Percentiles rank a stretch among this genome's conserved stretches.
These are phyloP conservation scores for Lerema accius DNA, from an alignment of 1,140 invertebrate genomes.

Conservation along the genomic window DNA sequence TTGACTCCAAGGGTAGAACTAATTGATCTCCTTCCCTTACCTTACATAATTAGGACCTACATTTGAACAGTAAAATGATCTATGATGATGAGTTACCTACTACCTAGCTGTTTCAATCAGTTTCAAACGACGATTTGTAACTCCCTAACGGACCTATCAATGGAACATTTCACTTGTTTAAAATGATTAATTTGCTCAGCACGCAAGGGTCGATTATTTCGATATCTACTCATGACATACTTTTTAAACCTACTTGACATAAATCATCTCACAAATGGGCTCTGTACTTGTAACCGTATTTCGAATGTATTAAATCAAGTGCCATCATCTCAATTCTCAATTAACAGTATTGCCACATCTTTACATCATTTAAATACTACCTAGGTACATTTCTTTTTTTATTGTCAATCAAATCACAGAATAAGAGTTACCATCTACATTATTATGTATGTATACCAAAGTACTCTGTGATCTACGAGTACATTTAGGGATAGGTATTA, in stretches of 20 bases:
- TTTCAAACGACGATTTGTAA: background rate
- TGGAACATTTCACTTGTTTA: background rate
- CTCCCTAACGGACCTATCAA: background rate
- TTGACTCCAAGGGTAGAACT: too few relatives aligned
- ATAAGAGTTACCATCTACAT: too few relatives aligned
- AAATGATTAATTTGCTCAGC: background rate
- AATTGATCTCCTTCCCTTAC: too few relatives aligned
- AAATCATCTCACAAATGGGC: slow-evolving; percentile 1
- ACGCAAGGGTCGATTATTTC: slow-evolving; percentile 3
- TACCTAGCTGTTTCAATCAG: background rate
- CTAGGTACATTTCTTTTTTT: too few relatives aligned
- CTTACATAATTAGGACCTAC: too few relatives aligned
- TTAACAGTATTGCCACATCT: background rate
- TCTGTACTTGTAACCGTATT: background rate
- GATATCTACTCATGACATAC: slow-evolving; percentile 14
- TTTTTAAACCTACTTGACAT: slow-evolving; percentile 11
- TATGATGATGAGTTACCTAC: too few relatives aligned
- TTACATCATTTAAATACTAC: too few relatives aligned
- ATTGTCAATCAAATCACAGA: too few relatives aligned
- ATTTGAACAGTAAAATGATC: too few relatives aligned
- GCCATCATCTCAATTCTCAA: background rate
- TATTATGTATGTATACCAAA: too few relatives aligned
- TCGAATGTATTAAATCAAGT: background rate
- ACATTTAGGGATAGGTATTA: too few relatives aligned
- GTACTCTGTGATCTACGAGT: too few relatives aligned